A percentile compares a stretch with the other conserved stretches of the same genome.
phyloP scores from a whole-genome alignment of 2,113 vertebrate species.

The Apodemus sylvaticus region DNA sequence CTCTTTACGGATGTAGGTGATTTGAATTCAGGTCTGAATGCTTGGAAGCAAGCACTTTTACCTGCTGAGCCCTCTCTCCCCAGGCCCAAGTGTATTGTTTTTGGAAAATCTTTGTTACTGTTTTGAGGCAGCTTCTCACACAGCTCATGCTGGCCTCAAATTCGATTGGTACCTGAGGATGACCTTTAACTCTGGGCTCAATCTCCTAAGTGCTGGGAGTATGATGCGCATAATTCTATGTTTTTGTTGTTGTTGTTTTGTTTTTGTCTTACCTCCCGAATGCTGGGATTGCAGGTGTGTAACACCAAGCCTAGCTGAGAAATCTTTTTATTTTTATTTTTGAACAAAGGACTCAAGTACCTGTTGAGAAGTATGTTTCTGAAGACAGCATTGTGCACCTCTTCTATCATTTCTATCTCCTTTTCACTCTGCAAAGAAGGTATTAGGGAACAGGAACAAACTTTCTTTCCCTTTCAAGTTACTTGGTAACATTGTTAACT shows the following conservation, averaged over 20 bases:
- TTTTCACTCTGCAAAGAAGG: neutral
- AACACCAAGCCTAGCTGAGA: neutral
- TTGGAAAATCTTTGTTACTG: neutral
- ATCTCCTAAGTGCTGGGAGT: neutral
- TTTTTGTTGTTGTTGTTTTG: neutral
- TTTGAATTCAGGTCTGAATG: neutral
- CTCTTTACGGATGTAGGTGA: neutral
- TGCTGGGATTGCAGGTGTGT: neutral
- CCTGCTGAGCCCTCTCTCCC: neutral
- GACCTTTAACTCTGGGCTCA: neutral
- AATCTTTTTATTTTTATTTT: neutral
- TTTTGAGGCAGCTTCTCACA: neutral
- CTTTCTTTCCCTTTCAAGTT: neutral
- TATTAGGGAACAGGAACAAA: neutral
- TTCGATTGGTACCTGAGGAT: neutral
- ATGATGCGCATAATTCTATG: neutral
- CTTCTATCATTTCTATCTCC: neutral
- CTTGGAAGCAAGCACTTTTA: neutral
- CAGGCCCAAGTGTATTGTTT: neutral
- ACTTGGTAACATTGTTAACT: neutral
- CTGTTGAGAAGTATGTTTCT: neutral
- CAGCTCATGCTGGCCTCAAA: neutral
- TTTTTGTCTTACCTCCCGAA: neutral
- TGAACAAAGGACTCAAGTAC: neutral
- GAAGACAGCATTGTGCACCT: neutral